Evolutionary conservation across 2,113 vertebrate genomes (phyloP), one percentile per base, ranked within the genome.

Genomic region (Circaetus gallicus): DNA sequence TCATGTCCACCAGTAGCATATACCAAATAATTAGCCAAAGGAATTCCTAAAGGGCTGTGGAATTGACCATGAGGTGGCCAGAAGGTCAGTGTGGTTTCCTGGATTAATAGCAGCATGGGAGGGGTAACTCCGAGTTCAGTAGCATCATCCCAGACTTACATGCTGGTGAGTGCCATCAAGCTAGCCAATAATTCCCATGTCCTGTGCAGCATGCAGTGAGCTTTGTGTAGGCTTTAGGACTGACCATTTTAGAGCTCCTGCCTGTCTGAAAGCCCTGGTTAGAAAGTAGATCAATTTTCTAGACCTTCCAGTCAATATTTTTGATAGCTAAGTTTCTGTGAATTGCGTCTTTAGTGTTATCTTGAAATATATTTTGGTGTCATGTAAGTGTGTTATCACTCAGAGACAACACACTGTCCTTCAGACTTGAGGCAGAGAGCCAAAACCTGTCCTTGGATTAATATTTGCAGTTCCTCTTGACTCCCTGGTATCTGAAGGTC

Each of bases 401-500:
- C 88, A 83, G 72, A 95, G 86, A 96, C 80, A 94, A 89, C 42
- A 93, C 78, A 82, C 87, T 93, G 86, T 76, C 53, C 86, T 93
- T 97, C 88, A 88, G 53, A 77, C 53, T 69, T 34, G 72, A 71
- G 96, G 93, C 96, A 95, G 50, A 78, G 83, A 86, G 88, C 95
- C 97, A 97, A 82, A 91, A 63, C 62, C 58, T 91, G 74, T 86
- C 93, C 93, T 96, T 97, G 95, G 63, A 66, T 93, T 55, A 94
- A 40, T 83, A 87, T 84, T 78, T 86, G 82, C 82, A 40, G 73
- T 93, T 97, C 58, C 47, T 96, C 77, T 89, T 90, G 89, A 95
- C 63, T 96, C 83, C 20, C 22, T 69, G 59, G 36, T 94, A 96
- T 97, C 90, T 94, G 90, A 97, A 97, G 95, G 95, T 90, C 95